These are phyloP conservation scores for Eurois occulta DNA, from an alignment of 2,888 invertebrate species.

Conservation along the genomic window DNA sequence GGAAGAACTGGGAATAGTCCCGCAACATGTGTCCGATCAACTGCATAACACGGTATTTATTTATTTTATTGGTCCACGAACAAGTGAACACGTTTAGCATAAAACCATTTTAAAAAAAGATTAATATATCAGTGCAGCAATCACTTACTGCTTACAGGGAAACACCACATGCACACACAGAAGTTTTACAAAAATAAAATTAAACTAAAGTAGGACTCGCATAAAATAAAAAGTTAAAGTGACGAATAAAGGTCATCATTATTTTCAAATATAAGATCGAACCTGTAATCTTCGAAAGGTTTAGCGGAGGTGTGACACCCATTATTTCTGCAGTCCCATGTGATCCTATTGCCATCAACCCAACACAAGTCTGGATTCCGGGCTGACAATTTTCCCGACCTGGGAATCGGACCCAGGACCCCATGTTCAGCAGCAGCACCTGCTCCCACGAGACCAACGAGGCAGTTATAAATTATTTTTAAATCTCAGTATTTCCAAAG, in stretches of 20 bases:
- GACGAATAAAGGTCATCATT: background rate
- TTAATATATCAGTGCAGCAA: too few relatives aligned
- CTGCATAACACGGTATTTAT: slow-evolving; percentile 92
- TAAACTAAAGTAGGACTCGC: background rate
- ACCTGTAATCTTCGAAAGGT: too few relatives aligned
- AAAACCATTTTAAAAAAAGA: too few relatives aligned
- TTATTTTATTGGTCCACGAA: background rate
- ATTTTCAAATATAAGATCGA: too few relatives aligned
- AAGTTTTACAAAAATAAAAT: too few relatives aligned
- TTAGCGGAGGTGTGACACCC: background rate
- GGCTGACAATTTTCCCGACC: background rate
- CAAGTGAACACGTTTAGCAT: too few relatives aligned
- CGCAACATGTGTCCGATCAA: slow-evolving; percentile 91
- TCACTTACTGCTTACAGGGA: too few relatives aligned
- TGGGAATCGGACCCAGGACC: background rate
- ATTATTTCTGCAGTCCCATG: background rate
- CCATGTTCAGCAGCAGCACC: background rate
- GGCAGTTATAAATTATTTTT: background rate
- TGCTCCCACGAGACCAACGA: background rate
- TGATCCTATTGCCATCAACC: background rate
- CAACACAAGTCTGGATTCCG: background rate
- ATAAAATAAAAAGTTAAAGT: background rate
- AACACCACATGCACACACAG: too few relatives aligned
- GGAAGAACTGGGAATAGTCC: slow-evolving; percentile 92
- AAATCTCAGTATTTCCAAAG: background rate